Base-by-base conservation (phyloP, 2,888 invertebrate species). In the Maniola hyperantus region DNA sequence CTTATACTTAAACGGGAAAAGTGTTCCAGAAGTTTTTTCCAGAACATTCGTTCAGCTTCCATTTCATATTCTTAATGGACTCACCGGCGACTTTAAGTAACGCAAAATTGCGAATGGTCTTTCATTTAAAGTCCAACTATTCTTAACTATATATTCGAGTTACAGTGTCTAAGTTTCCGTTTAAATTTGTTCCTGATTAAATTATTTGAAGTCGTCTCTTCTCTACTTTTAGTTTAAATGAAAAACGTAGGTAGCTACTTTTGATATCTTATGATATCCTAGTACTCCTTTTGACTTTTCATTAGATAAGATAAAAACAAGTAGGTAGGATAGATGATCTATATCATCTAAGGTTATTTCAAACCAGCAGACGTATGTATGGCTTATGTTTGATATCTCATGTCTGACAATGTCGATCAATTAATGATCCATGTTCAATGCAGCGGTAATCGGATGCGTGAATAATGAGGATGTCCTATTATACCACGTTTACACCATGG, bases 51-150 rank as follows among this genome's bases (percentile, higher is more conserved):
- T 78, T 79, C 76, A 75, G 73, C 78, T 79, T 80, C 79, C 81
- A 81, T 82, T 86, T 85, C 82, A 84, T 84, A 82, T 83, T 84
- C 82, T 77, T 84, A 86, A 83, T 85, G 83, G 84, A 83, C 79
- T 83, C 79, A 81, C 82, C 81, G 80, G 79, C 77, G 70, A 70
- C 70, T 71, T 68, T 66, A 71, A 70, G 68, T 70, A 71, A 72
- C 64, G 70, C 68, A 59, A 72, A 72, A 70, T 68, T 72, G 68
- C 66, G 68, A 71, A 71, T 71, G 68, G 66, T 71, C 68, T 66
- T 71, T 68, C 70, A 68, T 72, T 72, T 67, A 68, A 68, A 66
- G 61, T 68, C 66, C 62, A 68, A 68, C 71, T 70, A 70, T 66
- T 39, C 71, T 60, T 55, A 71, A 70, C 71, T 70, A 66, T 68